Base-by-base conservation (phyloP, 2,113 vertebrate species). In the Nerophis lumbriciformis region DNA sequence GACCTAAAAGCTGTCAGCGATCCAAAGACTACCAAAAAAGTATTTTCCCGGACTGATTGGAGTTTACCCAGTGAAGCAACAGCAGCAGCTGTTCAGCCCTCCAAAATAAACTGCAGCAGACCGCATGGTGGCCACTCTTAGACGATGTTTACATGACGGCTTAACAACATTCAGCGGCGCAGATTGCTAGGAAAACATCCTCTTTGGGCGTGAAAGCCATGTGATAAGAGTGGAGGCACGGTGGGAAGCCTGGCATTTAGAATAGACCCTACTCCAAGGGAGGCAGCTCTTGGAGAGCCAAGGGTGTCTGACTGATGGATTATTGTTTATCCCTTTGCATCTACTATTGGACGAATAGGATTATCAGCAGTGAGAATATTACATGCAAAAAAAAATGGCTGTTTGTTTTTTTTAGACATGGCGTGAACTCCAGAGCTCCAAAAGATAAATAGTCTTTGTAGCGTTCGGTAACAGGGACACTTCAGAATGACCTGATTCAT, bases 241-340 rank as follows among this genome's bases (percentile, higher is more conserved):
- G 56, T 35, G 65, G 65, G 73, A 66, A 73, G 49, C 57, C 51
- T 16, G 57, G 61, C 54, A 72, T 85, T 74, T 54, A 65, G 69
- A 82, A 75, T 66, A 73, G 64, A 49, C 70, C 61, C 63, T 53
- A 36, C 51, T 45, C 38, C 15, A 49, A 35, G 53, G 75, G 65
- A 71, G 56, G 63, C 35, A 75, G 8, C 42, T 16, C 59, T 64
- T 8, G 28, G 15, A 49, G 61, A 53, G 72, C 78, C 72, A 77
- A 66, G 65, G 45, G 59, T 62, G 67, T 72, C 67, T 50, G 56
- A 69, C 48, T 69, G 59, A 79, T 72, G 68, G 67, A 80, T 78
- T 60, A 11, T 48, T 50, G 71, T 72, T 81, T 66, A 76, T 63
- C 55, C 28, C 5, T 69, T 44, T 69, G 9, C n/a, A 15, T 67